A percentile compares a stretch with the other conserved stretches of the same genome.
phyloP scores from a whole-genome alignment of 2,888 invertebrate species.

The Lasioglossum morio region DNA sequence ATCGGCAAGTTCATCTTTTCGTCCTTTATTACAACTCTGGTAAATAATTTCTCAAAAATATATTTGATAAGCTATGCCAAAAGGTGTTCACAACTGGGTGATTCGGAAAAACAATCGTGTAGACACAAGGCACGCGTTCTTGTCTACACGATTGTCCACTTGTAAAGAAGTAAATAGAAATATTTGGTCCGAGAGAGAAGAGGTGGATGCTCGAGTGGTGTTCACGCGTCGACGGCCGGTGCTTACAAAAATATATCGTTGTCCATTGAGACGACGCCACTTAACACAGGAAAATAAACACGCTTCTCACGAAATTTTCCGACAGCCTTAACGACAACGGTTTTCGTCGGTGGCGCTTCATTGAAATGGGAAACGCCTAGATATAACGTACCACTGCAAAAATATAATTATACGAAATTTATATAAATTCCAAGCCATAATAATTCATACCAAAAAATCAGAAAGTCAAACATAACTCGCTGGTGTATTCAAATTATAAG shows the following conservation, averaged over 20 bases:
- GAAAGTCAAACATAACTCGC: neutral
- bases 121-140: neutral
- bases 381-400: neutral
- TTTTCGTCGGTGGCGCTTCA: neutral
- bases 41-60: no score
- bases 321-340: conserved; percentile 19
- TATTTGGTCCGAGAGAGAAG: conserved; percentile 20
- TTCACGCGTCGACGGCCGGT: conserved; percentile 11
- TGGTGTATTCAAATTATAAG: neutral
- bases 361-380: neutral
- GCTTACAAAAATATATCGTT: conserved; percentile 49
- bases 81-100: neutral
- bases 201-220: conserved; percentile 35
- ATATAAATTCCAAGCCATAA: neutral
- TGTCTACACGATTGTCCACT: neutral
- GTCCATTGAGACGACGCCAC: conserved; percentile 10
- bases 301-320: conserved; percentile 25
- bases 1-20: no score
- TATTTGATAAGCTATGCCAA: neutral
- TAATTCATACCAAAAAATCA: neutral
- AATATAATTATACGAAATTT: neutral
- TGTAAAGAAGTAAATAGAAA: conserved; percentile 32
- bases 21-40: no score
- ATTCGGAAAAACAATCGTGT: neutral
- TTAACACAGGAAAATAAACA: conserved; percentile 38